Conservation (phyloP, 2,797 vertebrate genomes). For the Characodon lateralis region DNA sequence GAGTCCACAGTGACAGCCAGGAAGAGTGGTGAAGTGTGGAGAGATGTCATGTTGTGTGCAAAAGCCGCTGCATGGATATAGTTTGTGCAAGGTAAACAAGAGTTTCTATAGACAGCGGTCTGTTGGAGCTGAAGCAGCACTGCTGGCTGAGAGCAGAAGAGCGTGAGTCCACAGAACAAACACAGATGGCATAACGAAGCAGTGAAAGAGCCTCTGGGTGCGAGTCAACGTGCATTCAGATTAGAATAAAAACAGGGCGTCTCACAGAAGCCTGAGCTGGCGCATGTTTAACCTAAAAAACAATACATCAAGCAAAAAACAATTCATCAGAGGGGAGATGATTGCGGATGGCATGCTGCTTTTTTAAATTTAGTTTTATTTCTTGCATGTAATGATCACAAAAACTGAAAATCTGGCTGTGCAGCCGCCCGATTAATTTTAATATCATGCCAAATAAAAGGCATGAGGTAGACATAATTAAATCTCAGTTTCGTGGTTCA, state of each 20-base stretch:
- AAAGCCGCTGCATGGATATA: conserved; percentile 1
- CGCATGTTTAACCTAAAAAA: neutral
- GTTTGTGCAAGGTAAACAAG: conserved; percentile 18
- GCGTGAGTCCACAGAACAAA: conserved; percentile 35
- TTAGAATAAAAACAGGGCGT: conserved; percentile 15
- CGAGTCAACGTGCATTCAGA: conserved; percentile 10
- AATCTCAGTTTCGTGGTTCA: conserved; percentile 35
- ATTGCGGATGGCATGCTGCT: conserved; percentile 10
- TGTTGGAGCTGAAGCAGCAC: conserved; percentile 32
- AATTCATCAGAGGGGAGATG: conserved; percentile 2
- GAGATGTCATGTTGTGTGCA: conserved; percentile 25
- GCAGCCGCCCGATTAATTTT: conserved; percentile 57
- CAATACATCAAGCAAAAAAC: neutral
- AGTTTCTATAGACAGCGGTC: conserved; percentile 27
- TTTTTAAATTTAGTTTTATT: conserved; percentile 27
- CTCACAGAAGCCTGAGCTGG: conserved; percentile 1
- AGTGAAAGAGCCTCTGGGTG: conserved; percentile 39
- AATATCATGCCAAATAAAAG: conserved; percentile 33
- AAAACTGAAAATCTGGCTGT: conserved; percentile 22
- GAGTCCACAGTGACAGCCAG: conserved; percentile 10
- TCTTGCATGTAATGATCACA: conserved; percentile 27
- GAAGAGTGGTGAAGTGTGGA: conserved; percentile 21
- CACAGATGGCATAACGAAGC: conserved; percentile 42
- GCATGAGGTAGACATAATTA: conserved; percentile 42
- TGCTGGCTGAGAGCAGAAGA: conserved; percentile 7